phyloP scores from a whole-genome alignment of 2,797 vertebrate species.

The Prunella strophiata region DNA sequence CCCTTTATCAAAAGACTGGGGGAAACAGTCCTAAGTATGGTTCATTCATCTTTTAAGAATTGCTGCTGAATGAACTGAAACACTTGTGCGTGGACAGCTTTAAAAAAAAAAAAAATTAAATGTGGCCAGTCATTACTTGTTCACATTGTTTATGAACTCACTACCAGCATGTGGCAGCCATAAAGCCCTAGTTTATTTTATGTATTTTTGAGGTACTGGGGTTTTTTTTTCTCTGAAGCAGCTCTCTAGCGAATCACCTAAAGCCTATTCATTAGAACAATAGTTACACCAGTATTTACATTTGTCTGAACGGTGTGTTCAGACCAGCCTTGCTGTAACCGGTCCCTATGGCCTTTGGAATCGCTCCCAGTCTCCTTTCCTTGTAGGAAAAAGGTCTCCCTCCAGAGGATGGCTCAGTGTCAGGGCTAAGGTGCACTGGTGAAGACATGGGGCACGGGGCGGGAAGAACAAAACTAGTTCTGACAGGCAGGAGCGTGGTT shows the following conservation, averaged over 20 bases:
- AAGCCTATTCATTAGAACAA: constrained; percentile 54
- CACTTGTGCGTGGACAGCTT: constrained; percentile 54
- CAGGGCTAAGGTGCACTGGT: constrained; percentile 71
- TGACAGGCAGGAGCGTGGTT: neutral
- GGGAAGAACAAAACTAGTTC: neutral
- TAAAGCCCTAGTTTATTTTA: constrained; percentile 59
- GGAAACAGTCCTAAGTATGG: neutral
- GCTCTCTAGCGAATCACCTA: constrained; percentile 65
- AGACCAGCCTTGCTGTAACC: constrained; percentile 21
- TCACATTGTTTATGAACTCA: constrained; percentile 64
- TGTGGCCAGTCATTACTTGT: constrained; percentile 37
- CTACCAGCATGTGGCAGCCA: constrained; percentile 51
- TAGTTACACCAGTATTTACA: constrained; percentile 51
- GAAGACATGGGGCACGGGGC: neutral
- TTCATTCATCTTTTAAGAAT: neutral
- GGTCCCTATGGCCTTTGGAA: constrained; percentile 47
- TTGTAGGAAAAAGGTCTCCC: constrained; percentile 11
- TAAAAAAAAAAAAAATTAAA: neutral
- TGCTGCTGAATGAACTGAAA: constrained; percentile 31
- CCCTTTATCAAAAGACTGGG: neutral
- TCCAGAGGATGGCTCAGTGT: constrained; percentile 76
- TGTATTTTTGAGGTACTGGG: constrained; percentile 78
- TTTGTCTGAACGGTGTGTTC: neutral
- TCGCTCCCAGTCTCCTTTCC: constrained; percentile 42
- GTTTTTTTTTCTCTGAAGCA: constrained; percentile 53